Percentiles rank a stretch among this genome's conserved stretches.
Evolutionary conservation across 2,888 invertebrate species (phyloP).

Genomic region (Glyphotaelius pellucidus): DNA sequence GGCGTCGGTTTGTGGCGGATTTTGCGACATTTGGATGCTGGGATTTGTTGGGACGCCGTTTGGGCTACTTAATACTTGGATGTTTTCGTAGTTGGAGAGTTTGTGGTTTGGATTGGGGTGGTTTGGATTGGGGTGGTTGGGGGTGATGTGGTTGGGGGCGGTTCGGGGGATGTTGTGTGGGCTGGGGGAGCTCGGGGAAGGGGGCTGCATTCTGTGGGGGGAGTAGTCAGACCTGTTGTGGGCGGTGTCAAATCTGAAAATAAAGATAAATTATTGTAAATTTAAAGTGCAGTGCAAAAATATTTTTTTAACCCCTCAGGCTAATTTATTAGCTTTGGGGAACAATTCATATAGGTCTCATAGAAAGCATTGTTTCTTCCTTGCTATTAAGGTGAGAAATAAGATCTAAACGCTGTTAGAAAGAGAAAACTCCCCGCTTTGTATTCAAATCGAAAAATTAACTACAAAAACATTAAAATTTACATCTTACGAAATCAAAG

Average conservation of each 20-base stretch:
- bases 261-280: slow-evolving; percentile 23
- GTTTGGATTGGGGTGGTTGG: slow-evolving; percentile 68
- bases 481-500: too few species aligned
- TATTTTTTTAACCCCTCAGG: too few species aligned
- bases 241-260: slow-evolving; percentile 76
- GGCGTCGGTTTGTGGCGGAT: slow-evolving; percentile 59
- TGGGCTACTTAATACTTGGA: slow-evolving; percentile 71
- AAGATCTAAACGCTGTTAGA: too few species aligned
- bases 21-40: slow-evolving; percentile 70
- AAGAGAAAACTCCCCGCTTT: too few species aligned
- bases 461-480: too few species aligned
- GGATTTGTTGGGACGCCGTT: slow-evolving; percentile 67
- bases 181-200: slow-evolving; percentile 43
- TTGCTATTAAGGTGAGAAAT: too few species aligned
- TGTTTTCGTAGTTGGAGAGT: slow-evolving; percentile 78
- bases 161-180: slow-evolving; percentile 69
- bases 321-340: too few species aligned
- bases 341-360: too few species aligned
- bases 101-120: slow-evolving; percentile 68
- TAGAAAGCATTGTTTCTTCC: too few species aligned
- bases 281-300: not conserved
- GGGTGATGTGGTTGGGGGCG: slow-evolving; percentile 66
- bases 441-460: too few species aligned
- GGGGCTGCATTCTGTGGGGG: slow-evolving; percentile 51
- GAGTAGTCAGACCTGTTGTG: slow-evolving; percentile 68